Base-by-base conservation (phyloP, 2,888 invertebrate species). In the Agriopis marginaria region DNA sequence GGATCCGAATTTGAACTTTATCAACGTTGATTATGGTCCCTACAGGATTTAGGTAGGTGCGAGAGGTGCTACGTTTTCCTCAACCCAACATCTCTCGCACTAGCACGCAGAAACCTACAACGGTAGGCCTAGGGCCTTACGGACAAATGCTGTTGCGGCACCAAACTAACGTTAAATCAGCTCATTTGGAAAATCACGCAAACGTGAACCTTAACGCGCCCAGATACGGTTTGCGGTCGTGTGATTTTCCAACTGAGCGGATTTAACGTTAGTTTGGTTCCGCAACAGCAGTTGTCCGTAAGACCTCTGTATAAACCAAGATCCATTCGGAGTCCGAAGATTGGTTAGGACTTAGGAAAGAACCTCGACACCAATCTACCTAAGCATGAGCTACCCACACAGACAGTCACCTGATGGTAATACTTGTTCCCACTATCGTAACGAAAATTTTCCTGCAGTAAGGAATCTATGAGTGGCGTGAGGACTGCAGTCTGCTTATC, bases 381-480 rank as follows among this genome's bases (percentile, higher is more conserved):
- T 54, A 32, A 32, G 32, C 32, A 54, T 23, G 5, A 6, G 42
- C 42, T 6, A n/a, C 10, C 8, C 14, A 14, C 44, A 39, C 14
- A 9, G 10, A 23, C 17, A 56, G 6, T 58, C 45, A 58, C 58
- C 58, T 58, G 58, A 47, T 45, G 23, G 10, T 45, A 17, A 23
- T 8, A 45, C 8, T 9, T 23, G 58, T 45, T n/a, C 7, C 58
- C 58, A 5, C 12, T 2, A 0, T 45, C 58, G n/a, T 45, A 45
- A 2, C 6, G 2, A 5, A 58, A 58, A 12, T 12, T 58, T 3
- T 58, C 58, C 9, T 58, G 58, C 58, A 32, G 12, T 7, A 58
- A 3, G 4, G 23, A 47, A 47, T 58, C 58, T 11, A 58, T 58
- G 8, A 58, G 45, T 7, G 56, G 56, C 4, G 56, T 56, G 4